Evolutionary conservation across 92 coral and sea anemone species (phyloP).

Genomic region (Porites cylindrica): DNA sequence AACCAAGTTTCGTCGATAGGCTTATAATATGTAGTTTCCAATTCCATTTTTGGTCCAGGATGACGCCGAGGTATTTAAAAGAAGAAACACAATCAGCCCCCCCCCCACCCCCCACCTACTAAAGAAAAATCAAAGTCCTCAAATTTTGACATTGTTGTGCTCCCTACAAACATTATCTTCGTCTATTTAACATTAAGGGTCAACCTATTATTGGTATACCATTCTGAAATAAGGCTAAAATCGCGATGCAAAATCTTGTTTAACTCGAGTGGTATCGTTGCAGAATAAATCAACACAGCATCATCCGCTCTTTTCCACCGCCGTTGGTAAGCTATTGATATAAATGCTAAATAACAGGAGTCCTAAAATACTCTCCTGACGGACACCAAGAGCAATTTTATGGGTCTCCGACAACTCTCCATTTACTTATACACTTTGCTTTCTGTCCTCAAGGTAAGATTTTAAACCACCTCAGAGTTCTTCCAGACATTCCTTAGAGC

Average conservation of each 20-base stretch:
- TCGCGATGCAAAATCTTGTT: slow-evolving; percentile 46
- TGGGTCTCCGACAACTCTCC: slow-evolving; percentile 7
- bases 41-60: slow-evolving; percentile 31
- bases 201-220: slow-evolving; percentile 62
- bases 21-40: slow-evolving; percentile 56
- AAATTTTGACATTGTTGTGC: slow-evolving; percentile 51
- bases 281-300: slow-evolving; percentile 48
- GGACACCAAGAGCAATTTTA: slow-evolving; percentile 22
- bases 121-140: slow-evolving; percentile 51
- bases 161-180: slow-evolving; percentile 59
- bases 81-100: slow-evolving; percentile 13
- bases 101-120: slow-evolving; percentile 28
- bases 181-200: slow-evolving; percentile 61
- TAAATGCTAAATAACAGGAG: slow-evolving; percentile 27
- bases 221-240: slow-evolving; percentile 13
- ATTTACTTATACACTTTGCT: slow-evolving; percentile 6
- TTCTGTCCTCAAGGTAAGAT: background rate
- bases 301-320: slow-evolving; percentile 51
- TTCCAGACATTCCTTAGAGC: slow-evolving; percentile 35
- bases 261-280: slow-evolving; percentile 53
- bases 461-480: slow-evolving; percentile 50
- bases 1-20: background rate
- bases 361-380: slow-evolving; percentile 34
- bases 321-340: slow-evolving; percentile 28
- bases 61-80: no score